phyloP scores from a whole-genome alignment of 1,140 invertebrate species.

The Trachelipus rathkii region DNA sequence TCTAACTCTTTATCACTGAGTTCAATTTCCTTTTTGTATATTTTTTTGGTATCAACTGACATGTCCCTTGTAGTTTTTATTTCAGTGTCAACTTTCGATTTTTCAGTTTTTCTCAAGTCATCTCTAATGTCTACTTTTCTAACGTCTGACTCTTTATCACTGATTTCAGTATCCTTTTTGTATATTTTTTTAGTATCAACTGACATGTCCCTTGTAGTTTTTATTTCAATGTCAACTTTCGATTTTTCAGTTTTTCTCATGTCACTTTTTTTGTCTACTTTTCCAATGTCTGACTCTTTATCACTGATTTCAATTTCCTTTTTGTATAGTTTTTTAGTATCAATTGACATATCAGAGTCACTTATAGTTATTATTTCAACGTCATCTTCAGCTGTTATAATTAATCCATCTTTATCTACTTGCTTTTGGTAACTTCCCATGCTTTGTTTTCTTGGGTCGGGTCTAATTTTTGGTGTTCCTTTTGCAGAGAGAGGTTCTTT shows the following conservation, averaged over 20 bases:
- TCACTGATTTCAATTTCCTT: constrained; percentile 10
- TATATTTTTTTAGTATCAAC: constrained; percentile 16
- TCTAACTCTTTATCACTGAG: constrained; percentile 17
- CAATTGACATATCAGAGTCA: background rate
- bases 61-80: constrained; percentile 5
- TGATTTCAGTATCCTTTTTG: constrained; percentile 1
- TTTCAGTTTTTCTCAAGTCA: background rate
- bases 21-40: background rate
- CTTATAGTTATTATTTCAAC: background rate
- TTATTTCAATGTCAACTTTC: background rate
- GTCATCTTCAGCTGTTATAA: background rate
- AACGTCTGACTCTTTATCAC: background rate
- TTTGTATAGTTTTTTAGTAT: background rate
- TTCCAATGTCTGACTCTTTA: background rate
- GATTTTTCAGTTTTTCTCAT: too few relatives aligned
- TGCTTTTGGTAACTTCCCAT: too few relatives aligned
- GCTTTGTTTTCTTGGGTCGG: background rate
- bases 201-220: constrained; percentile 4
- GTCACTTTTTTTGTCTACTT: background rate
- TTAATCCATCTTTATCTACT: background rate
- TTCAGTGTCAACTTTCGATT: too few relatives aligned
- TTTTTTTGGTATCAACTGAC: background rate
- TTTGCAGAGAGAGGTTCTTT: background rate
- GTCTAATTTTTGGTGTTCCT: background rate
- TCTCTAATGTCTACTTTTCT: background rate